These are phyloP conservation scores for Muscicapa striata DNA, from an alignment of 2,797 vertebrate genomes.

Conservation along the genomic window DNA sequence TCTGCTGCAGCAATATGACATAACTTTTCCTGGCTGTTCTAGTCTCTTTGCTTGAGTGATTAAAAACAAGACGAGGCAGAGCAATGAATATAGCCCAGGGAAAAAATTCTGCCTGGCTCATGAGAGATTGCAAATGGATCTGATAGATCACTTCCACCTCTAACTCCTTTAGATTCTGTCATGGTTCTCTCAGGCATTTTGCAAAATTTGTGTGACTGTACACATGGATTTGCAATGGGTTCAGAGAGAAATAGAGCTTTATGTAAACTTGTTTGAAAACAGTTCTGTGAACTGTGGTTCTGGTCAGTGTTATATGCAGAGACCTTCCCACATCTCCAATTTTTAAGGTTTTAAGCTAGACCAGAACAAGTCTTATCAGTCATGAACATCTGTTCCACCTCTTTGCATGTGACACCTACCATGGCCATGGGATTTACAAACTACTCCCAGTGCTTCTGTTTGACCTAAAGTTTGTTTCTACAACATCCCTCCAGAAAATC, in stretches of 20 bases:
- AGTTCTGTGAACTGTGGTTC: not conserved
- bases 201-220: not conserved
- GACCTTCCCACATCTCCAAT: not conserved
- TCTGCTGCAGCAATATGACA: constrained; percentile 20
- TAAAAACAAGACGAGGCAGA: constrained; percentile 47
- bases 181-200: not conserved
- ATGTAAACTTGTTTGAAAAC: not conserved
- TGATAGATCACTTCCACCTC: constrained; percentile 37
- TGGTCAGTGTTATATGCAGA: not conserved
- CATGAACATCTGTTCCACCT: not conserved
- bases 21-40: constrained; percentile 12
- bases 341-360: not conserved
- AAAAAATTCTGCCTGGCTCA: constrained; percentile 11
- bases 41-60: constrained; percentile 46
- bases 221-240: not conserved
- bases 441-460: not conserved
- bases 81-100: constrained; percentile 23
- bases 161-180: constrained; percentile 7
- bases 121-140: constrained; percentile 4
- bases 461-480: not conserved
- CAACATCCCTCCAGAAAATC: not conserved
- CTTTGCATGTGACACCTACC: not conserved
- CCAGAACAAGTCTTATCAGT: not conserved
- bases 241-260: not conserved
- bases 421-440: not conserved